Percentiles rank a stretch among this genome's conserved stretches.
phyloP scores from a whole-genome alignment of 2,888 invertebrate species.

The Sthenelais limicola region DNA sequence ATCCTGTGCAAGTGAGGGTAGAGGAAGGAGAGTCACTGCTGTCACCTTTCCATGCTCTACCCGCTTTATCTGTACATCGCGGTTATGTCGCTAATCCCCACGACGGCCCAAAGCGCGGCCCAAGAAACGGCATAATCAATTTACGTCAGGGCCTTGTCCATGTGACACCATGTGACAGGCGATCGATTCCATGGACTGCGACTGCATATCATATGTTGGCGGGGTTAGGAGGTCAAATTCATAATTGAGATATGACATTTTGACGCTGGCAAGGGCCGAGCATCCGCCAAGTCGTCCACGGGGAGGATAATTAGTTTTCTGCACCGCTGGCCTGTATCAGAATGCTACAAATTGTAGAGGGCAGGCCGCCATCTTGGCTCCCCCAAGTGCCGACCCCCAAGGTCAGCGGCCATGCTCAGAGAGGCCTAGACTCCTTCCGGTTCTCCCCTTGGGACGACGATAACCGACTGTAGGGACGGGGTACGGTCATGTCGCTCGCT shows the following conservation, averaged over 20 bases:
- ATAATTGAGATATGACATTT: constrained; percentile 44
- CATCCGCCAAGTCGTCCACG: background rate
- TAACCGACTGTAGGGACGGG: constrained; percentile 7
- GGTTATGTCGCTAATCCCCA: constrained; percentile 37
- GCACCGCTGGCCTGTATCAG: constrained; percentile 39
- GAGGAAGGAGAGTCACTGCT: no score
- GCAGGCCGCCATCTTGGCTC: constrained; percentile 37
- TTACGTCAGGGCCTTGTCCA: constrained; percentile 35
- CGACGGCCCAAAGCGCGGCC: constrained; percentile 21
- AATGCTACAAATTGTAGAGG: constrained; percentile 35
- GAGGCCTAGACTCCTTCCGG: constrained; percentile 34
- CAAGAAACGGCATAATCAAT: constrained; percentile 41
- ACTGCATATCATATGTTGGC: constrained; percentile 41
- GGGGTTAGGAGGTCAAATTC: constrained; percentile 40
- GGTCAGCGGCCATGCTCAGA: constrained; percentile 39
- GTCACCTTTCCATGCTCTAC: constrained; percentile 30
- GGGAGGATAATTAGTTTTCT: constrained; percentile 39
- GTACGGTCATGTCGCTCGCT: background rate
- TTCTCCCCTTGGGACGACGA: constrained; percentile 16
- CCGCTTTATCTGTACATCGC: constrained; percentile 36
- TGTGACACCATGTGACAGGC: constrained; percentile 37
- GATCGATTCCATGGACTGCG: constrained; percentile 32
- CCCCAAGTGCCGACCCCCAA: constrained; percentile 20
- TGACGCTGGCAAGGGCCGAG: background rate
- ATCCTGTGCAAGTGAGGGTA: no score